Evolutionary conservation across 2,113 vertebrate genomes (phyloP).

Genomic region (Chamaetylas fuelleborni): DNA sequence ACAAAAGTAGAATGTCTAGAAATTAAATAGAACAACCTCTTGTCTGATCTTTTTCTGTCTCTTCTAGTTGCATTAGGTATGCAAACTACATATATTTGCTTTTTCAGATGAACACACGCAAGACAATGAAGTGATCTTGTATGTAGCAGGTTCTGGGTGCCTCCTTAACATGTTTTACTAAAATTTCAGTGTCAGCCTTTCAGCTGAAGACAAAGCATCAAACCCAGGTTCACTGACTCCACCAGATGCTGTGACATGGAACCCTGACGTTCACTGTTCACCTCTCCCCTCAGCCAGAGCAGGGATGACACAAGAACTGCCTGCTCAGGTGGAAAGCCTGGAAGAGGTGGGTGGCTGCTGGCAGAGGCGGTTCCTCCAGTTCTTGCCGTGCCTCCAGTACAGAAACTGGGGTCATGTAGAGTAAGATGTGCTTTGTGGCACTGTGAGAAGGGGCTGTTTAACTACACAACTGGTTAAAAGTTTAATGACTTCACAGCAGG

Average conservation of each 20-base stretch:
- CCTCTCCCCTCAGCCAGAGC: not conserved
- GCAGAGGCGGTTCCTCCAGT: not conserved
- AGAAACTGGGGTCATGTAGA: fast-evolving
- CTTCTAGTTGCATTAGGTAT: not conserved
- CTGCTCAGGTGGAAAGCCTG: not conserved
- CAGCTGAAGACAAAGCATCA: not conserved
- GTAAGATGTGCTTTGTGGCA: fast-evolving
- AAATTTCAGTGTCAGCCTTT: not conserved
- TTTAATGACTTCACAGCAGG: not conserved
- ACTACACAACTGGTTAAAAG: not conserved
- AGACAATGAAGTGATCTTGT: not conserved
- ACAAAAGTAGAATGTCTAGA: not conserved
- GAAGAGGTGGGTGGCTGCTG: not conserved
- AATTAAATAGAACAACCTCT: not conserved
- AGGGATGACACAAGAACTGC: not conserved
- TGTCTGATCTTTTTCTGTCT: not conserved
- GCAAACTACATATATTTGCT: not conserved
- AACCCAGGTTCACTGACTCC: not conserved
- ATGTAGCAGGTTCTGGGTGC: not conserved
- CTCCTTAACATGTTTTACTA: not conserved
- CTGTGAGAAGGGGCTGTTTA: not conserved
- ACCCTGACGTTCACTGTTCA: not conserved
- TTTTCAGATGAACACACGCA: not conserved
- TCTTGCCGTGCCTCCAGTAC: not conserved
- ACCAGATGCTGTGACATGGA: not conserved